phyloP scores from a whole-genome alignment of 2,888 invertebrate genomes.

The Archips xylosteana region DNA sequence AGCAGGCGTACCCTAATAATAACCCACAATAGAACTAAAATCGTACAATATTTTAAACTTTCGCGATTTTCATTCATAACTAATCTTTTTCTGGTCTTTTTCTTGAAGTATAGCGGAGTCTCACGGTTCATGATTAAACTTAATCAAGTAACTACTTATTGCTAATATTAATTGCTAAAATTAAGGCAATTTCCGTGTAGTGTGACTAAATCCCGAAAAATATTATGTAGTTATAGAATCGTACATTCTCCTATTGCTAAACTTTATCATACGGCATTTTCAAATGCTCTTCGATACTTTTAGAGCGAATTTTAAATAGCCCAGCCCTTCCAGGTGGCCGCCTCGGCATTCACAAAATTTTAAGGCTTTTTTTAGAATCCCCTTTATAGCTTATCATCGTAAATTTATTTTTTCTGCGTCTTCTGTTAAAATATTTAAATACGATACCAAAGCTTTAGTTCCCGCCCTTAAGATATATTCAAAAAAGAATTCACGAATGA shows the following conservation, averaged over 20 bases:
- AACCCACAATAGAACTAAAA: background rate
- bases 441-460: background rate
- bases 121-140: too few species aligned
- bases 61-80: too few species aligned
- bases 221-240: too few species aligned
- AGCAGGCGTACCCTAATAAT: background rate
- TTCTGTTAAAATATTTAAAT: constrained; percentile 2
- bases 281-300: background rate
- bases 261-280: background rate
- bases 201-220: too few species aligned
- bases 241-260: background rate
- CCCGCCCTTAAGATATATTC: background rate
- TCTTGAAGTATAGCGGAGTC: too few species aligned
- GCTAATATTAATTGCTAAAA: too few species aligned
- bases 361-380: constrained; percentile 8
- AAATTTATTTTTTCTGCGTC: constrained; percentile 4
- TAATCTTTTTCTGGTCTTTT: too few species aligned
- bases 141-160: too few species aligned
- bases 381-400: background rate
- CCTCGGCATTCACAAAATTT: background rate
- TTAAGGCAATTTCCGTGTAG: too few species aligned
- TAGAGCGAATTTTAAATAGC: background rate
- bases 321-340: constrained; percentile 18
- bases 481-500: background rate
- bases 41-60: background rate